Evolutionary conservation across 2,797 vertebrate genomes (phyloP), one percentile per base, ranked within the genome.

Genomic region (Microctenopoma steveboyesi): DNA sequence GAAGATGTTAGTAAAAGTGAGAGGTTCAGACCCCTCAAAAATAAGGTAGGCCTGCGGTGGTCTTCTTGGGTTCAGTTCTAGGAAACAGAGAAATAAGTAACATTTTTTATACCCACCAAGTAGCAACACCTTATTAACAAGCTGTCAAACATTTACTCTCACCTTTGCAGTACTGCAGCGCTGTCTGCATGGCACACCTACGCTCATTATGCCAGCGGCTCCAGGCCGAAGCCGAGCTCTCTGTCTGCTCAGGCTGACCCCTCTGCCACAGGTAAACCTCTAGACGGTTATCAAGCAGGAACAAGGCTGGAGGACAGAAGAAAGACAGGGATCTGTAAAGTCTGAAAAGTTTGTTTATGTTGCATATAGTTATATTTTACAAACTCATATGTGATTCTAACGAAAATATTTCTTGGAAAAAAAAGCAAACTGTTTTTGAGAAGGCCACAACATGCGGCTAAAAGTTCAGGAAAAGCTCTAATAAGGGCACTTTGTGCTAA

Each of bases 181-280:
- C 88, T 0, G 92, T 95, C 90, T 95, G 88, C 94, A 95, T 93
- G 75, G 94, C 94, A 22, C 93, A 93, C 75, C 85, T 90, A 51
- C 89, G 88, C 87, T 94, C 89, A 0, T 33, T 70, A 45, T 88
- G 84, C 93, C 95, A 94, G 69, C 58, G 65, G 70, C 72, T 87
- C 78, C 83, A 85, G 46, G 85, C 81, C 0, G 82, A 73, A 1
- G 80, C 75, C 0, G 89, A 83, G 75, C 69, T 64, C 68, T 91
- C 89, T 0, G 73, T 81, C 58, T 84, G 85, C 47, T 84, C 82
- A 0, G 82, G 69, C 58, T 87, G 83, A 72, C 78, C 83, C 63
- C 91, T 84, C 87, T 95, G 93, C 95, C 95, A 95, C 84, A 95
- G 85, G 86, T 95, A 95, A 30, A 95, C 92, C 86, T 95, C 94